These are phyloP conservation scores for Elachura formosa DNA, from an alignment of 2,113 vertebrate genomes.

Conservation along the genomic window DNA sequence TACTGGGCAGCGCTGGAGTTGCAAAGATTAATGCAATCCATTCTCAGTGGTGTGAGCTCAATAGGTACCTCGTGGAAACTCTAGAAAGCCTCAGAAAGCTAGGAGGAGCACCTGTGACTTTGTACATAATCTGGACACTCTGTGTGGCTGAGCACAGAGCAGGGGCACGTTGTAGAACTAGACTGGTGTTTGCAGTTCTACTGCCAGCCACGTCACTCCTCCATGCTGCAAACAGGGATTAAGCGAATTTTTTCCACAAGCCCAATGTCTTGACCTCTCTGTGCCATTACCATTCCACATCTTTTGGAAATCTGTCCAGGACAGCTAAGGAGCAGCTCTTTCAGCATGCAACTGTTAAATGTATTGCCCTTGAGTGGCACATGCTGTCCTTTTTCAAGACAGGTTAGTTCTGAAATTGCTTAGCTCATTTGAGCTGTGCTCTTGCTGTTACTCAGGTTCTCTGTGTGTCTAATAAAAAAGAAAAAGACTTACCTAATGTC, in stretches of 20 bases:
- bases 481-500: conserved; percentile 6
- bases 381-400: neutral
- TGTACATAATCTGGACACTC: neutral
- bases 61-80: neutral
- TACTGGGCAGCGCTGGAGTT: neutral
- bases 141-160: neutral
- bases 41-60: neutral
- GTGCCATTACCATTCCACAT: neutral
- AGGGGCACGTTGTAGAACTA: neutral
- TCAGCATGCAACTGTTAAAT: neutral
- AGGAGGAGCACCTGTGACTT: neutral
- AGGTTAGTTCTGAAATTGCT: conserved; percentile 9
- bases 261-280: neutral
- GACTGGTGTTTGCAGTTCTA: neutral
- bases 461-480: neutral
- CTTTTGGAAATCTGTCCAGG: neutral
- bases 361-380: neutral
- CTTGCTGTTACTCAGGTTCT: neutral
- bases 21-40: neutral
- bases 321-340: neutral
- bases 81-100: neutral
- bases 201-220: neutral
- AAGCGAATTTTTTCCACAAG: neutral
- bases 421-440: conserved; percentile 21
- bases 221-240: neutral